Percentiles rank a stretch among this genome's conserved stretches.
Conservation (phyloP, 2,888 invertebrate species). For the Ormyrus pomaceus region DNA sequence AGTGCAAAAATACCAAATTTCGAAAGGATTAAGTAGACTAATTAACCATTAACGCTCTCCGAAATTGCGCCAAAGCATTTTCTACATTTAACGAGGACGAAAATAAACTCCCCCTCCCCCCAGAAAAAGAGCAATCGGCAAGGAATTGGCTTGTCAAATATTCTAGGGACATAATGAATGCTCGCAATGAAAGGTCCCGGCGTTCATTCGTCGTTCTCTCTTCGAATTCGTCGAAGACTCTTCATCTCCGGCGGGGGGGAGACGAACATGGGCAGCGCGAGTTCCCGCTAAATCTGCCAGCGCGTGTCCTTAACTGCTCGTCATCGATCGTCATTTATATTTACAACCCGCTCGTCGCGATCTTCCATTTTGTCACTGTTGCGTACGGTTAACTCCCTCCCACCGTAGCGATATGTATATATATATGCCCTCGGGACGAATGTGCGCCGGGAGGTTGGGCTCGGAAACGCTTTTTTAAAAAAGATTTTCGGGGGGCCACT, state of each 20-base stretch:
- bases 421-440: background rate
- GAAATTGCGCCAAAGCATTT: too few species aligned
- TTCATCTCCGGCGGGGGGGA: background rate
- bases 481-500: too few species aligned
- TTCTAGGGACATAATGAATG: constrained; percentile 20
- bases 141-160: too few species aligned
- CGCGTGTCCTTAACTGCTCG: constrained; percentile 16
- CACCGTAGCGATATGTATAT: background rate
- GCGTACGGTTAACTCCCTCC: background rate
- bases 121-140: too few species aligned
- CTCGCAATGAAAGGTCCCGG: background rate
- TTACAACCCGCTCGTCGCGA: constrained; percentile 36
- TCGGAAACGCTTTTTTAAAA: too few species aligned
- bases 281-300: constrained; percentile 12
- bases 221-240: constrained; percentile 14
- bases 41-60: too few species aligned
- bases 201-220: constrained; percentile 7
- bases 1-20: too few species aligned
- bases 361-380: constrained; percentile 39
- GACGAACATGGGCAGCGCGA: background rate
- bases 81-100: too few species aligned
- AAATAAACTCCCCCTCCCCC: too few species aligned
- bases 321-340: constrained; percentile 48
- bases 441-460: too few species aligned
- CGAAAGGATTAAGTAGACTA: too few species aligned